Evolutionary conservation across 2,888 invertebrate genomes (phyloP).

Genomic region (Noctua janthina): DNA sequence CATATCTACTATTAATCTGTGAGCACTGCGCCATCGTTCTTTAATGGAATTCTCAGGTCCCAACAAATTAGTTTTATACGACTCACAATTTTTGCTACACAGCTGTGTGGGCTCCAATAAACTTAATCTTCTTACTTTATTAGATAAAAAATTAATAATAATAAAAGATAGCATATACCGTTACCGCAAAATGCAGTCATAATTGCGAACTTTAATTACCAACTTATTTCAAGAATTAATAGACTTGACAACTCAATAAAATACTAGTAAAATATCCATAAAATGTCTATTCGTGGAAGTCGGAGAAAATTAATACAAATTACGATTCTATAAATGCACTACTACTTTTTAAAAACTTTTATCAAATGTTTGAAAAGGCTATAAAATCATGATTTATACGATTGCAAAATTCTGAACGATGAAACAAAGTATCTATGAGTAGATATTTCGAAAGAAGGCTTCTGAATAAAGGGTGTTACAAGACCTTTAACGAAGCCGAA

Average conservation of each 20-base stretch:
- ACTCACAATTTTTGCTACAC: not conserved
- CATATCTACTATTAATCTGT: not conserved
- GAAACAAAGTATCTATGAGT: not conserved
- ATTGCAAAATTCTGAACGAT: not conserved
- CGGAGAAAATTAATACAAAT: constrained; percentile 45
- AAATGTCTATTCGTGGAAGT: constrained; percentile 57
- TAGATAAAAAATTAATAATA: constrained; percentile 42
- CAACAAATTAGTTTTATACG: not conserved
- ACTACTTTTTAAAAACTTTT: not conserved
- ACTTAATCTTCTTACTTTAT: constrained; percentile 34
- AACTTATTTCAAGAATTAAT: constrained; percentile 55
- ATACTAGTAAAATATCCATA: constrained; percentile 61
- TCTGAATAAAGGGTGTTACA: not conserved
- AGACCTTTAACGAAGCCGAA: no score
- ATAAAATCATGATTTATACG: not conserved
- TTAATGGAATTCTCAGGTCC: not conserved
- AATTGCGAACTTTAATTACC: constrained; percentile 52
- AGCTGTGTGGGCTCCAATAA: constrained; percentile 30
- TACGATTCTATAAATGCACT: constrained; percentile 9
- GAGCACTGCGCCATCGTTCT: not conserved
- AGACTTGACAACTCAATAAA: constrained; percentile 57
- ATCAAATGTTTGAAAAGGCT: constrained; percentile 13
- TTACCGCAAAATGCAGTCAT: constrained; percentile 32
- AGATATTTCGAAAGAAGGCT: not conserved
- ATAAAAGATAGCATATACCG: constrained; percentile 36